Percentiles rank a stretch among this genome's conserved stretches.
Evolutionary conservation across 2,888 invertebrate species (phyloP).

Genomic region (Leucoma salicis): DNA sequence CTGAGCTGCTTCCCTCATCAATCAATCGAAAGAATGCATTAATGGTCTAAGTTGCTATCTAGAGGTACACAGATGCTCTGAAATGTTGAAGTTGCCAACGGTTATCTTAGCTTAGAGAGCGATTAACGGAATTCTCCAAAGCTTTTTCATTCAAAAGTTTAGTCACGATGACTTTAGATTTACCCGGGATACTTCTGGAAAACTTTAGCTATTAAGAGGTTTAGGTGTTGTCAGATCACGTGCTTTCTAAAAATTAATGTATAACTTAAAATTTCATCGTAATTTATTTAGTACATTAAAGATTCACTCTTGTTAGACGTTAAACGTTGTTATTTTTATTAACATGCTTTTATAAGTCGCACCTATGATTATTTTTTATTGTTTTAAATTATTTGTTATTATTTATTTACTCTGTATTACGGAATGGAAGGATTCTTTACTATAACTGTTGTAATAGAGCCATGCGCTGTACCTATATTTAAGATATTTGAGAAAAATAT

Average conservation of each 20-base stretch:
- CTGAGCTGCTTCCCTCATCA: slow-evolving; percentile 39
- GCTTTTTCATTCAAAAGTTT: slow-evolving; percentile 25
- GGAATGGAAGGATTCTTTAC: too few species aligned
- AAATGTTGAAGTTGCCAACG: slow-evolving; percentile 54
- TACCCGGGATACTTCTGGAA: slow-evolving; percentile 8
- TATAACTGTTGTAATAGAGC: too few species aligned
- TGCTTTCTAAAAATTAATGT: neutral
- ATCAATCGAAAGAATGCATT: slow-evolving; percentile 52
- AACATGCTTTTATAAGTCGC: too few species aligned
- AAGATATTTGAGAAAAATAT: too few species aligned
- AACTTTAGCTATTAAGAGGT: neutral
- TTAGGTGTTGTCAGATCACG: neutral
- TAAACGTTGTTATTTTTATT: too few species aligned
- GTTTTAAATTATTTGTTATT: too few species aligned
- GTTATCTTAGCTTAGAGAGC: slow-evolving; percentile 40
- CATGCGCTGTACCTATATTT: too few species aligned
- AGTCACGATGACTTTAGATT: slow-evolving; percentile 18
- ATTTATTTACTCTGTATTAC: too few species aligned
- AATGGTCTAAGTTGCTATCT: slow-evolving; percentile 40
- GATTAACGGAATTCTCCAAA: slow-evolving; percentile 32
- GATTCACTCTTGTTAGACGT: too few species aligned
- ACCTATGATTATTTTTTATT: too few species aligned
- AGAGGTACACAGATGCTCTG: slow-evolving; percentile 45
- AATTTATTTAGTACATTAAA: too few species aligned
- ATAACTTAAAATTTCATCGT: too few species aligned